Evolutionary conservation across 2,113 vertebrate genomes (phyloP).

Genomic region (Oreochromis aureus): DNA sequence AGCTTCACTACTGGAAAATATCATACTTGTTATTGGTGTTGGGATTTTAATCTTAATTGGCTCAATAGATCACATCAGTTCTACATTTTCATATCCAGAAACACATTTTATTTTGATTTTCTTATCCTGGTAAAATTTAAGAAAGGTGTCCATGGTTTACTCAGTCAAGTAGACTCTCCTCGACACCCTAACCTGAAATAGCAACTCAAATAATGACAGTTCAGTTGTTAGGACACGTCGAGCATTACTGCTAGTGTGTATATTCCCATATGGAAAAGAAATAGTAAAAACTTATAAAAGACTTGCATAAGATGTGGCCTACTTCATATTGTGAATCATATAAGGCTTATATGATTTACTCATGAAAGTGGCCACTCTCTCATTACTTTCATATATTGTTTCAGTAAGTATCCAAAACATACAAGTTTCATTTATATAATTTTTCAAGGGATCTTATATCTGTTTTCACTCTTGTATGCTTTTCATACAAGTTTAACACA

Average conservation of each 20-base stretch:
- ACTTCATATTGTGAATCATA: too few species aligned
- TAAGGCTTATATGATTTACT: too few species aligned
- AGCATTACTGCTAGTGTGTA: background rate
- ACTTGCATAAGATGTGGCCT: too few species aligned
- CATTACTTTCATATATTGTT: too few species aligned
- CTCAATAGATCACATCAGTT: background rate
- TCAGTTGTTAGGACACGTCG: background rate
- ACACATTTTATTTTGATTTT: background rate
- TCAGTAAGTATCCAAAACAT: too few species aligned
- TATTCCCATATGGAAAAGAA: background rate
- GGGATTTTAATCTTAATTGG: background rate
- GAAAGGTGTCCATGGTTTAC: background rate
- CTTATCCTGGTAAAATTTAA: background rate
- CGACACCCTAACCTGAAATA: background rate
- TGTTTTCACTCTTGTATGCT: too few species aligned
- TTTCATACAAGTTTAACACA: too few species aligned
- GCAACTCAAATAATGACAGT: background rate
- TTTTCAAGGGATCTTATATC: too few species aligned
- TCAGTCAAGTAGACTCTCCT: background rate
- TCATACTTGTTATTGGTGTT: background rate
- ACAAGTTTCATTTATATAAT: too few species aligned
- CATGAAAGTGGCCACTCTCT: too few species aligned
- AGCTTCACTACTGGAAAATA: background rate
- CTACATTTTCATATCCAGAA: background rate
- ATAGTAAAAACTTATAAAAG: too few species aligned